These are phyloP conservation scores for Saccostrea glomerata DNA, from an alignment of 1,140 invertebrate genomes.

Conservation along the genomic window DNA sequence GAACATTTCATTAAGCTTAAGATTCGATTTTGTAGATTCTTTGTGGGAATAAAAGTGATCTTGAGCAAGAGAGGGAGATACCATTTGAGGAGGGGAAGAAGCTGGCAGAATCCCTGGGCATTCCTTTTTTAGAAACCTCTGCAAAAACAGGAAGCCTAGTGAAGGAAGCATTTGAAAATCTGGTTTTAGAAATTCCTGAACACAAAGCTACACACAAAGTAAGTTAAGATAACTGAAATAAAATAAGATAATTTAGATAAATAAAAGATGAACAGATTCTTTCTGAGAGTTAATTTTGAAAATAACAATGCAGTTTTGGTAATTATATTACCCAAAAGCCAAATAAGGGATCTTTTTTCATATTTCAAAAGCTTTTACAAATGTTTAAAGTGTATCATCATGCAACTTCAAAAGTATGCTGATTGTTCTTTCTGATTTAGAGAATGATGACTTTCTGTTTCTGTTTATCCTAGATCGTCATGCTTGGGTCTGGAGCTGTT, in stretches of 20 bases:
- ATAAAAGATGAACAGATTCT: too few species aligned
- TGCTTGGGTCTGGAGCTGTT: slow-evolving; percentile 97
- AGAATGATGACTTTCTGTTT: not conserved
- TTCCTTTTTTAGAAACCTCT: slow-evolving; percentile 97
- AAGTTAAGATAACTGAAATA: not conserved
- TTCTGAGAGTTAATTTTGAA: too few species aligned
- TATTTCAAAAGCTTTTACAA: too few species aligned
- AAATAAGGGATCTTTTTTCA: too few species aligned
- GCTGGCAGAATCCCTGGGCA: slow-evolving; percentile 93
- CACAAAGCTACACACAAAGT: slow-evolving; percentile 64
- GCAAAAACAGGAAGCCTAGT: slow-evolving; percentile 98
- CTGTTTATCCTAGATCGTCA: slow-evolving; percentile 92
- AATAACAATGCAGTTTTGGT: too few species aligned
- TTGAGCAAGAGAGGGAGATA: slow-evolving; percentile 91
- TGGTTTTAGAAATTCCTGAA: slow-evolving; percentile 96
- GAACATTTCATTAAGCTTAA: too few species aligned
- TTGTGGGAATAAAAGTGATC: slow-evolving; percentile 97
- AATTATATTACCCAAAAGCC: too few species aligned
- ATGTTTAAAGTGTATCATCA: too few species aligned
- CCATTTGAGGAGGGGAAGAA: slow-evolving; percentile 86
- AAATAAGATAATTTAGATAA: too few species aligned
- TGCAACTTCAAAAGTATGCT: too few species aligned
- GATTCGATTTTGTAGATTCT: slow-evolving; percentile 82
- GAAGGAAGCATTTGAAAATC: slow-evolving; percentile 98
- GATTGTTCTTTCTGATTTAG: too few species aligned